These are phyloP conservation scores for Oryzias curvinotus DNA, from an alignment of 2,113 vertebrate genomes.

Conservation along the genomic window DNA sequence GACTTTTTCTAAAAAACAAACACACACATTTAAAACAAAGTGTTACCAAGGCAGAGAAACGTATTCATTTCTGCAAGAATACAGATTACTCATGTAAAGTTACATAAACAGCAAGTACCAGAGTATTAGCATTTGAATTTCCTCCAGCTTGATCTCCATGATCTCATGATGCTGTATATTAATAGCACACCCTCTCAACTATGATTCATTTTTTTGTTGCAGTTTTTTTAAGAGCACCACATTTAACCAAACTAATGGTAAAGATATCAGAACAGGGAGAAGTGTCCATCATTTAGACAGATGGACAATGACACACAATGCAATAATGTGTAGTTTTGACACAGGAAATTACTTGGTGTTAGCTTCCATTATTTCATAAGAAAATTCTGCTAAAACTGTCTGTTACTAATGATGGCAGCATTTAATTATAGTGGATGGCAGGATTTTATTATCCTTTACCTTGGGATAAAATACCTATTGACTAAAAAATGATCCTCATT, in stretches of 20 bases:
- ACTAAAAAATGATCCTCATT: no score
- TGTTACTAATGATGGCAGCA: not conserved
- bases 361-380: not conserved
- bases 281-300: not conserved
- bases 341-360: not conserved
- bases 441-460: not conserved
- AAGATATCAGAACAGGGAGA: not conserved
- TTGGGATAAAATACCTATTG: not conserved
- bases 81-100: no score
- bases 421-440: not conserved
- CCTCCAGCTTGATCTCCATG: no score
- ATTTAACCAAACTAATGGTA: not conserved
- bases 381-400: not conserved
- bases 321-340: not conserved
- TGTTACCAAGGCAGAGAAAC: no score
- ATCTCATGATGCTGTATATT: no score
- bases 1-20: no score
- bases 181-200: not conserved
- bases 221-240: not conserved
- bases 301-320: not conserved
- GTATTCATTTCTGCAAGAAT: no score
- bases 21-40: no score
- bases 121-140: no score
- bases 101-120: no score
- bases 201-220: not conserved